Percentiles rank a stretch among this genome's conserved stretches.
Conservation (phyloP, 2,888 invertebrate species). For the Rhopalosiphum nymphaeae region DNA sequence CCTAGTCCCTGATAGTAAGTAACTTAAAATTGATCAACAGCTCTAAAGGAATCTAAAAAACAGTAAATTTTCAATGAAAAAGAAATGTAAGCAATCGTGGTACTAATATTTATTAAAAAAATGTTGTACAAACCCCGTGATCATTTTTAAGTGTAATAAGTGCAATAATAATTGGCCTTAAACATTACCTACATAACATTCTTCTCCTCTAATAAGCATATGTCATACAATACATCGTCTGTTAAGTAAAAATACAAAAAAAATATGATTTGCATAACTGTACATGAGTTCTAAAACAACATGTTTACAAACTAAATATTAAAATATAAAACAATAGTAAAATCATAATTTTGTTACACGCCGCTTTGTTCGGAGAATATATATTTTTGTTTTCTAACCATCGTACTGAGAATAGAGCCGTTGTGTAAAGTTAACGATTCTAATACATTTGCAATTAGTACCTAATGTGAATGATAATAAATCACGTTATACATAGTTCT, state of each 20-base stretch:
- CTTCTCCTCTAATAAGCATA: neutral
- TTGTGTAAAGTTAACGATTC: neutral
- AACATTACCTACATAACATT: neutral
- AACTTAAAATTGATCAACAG: neutral
- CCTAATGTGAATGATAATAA: neutral
- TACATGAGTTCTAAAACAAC: neutral
- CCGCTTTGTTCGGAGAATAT: neutral
- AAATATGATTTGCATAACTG: neutral
- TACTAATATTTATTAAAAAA: neutral
- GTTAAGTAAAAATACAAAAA: neutral
- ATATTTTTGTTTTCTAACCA: neutral
- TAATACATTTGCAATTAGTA: neutral
- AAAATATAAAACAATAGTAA: neutral
- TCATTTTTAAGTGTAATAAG: neutral
- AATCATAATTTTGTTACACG: neutral
- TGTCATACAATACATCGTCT: neutral
- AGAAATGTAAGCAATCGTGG: neutral
- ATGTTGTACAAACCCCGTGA: neutral
- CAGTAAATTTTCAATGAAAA: neutral
- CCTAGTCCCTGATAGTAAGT: neutral
- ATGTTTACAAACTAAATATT: neutral
- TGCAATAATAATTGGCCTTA: neutral
- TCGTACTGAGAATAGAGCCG: neutral
- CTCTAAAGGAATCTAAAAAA: neutral
- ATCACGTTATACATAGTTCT: neutral